Base-by-base conservation (phyloP, 1,140 invertebrate species). In the Ridgeia piscesae region DNA sequence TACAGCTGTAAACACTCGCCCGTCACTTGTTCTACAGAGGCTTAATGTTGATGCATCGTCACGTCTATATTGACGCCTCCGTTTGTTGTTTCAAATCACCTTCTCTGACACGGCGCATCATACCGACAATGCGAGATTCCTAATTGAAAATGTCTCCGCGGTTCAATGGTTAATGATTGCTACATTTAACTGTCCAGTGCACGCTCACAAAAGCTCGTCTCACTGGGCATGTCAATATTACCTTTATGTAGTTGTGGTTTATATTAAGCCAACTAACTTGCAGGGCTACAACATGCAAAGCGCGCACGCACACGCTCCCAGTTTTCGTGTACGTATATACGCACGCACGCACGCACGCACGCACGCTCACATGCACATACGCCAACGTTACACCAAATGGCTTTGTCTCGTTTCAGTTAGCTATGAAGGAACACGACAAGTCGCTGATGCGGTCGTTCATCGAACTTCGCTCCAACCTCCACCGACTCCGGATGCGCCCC, bases 401-500 rank as follows among this genome's bases (percentile, higher is more conserved):
- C 91, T 91, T 92, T 90, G 34, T 93, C 93, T 88, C 91, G 58
- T 93, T 93, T 34, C 93, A 95, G 95, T 35, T 94, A 9, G 91
- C 94, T 31, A 94, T 95, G 94, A 94, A 94, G 92, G 93, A 94
- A 93, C 94, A 95, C 91, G 94, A 95, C 93, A 94, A 94, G 89
- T 93, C 93, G 27, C 92, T 95, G 2, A 93, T 94, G 92, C 94
- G 94, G 91, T 94, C 94, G 93, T 95, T 95, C 93, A 94, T 94
- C 27, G 93, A 94, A 17, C 93, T 95, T 0, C 93, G 94, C 35
- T 93, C 94, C 21, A 93, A 92, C 90, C 95, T 95, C n/a, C 91
- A 95, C 8, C 94, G 95, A 91, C 93, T 95, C 17, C 92, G 94
- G 48, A 94, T 94, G 89, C 58, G 58, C 11, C 58, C 58, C 2